phyloP scores from a whole-genome alignment of 2,888 invertebrate species.

The Ecliptopera silaceata region DNA sequence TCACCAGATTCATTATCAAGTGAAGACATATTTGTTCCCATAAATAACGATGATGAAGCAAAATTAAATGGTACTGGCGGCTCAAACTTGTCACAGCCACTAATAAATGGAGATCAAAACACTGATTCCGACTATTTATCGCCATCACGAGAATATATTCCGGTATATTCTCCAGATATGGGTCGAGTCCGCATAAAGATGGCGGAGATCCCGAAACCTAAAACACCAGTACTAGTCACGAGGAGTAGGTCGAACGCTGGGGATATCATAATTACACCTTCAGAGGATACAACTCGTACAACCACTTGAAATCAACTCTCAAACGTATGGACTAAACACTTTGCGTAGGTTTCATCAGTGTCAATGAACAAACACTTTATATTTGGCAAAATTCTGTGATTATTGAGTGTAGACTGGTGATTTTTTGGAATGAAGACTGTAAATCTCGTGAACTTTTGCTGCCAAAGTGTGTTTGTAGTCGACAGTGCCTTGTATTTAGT shows the following conservation, averaged over 20 bases:
- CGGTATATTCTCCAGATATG: constrained; percentile 86
- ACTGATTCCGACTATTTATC: constrained; percentile 71
- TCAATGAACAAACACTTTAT: constrained; percentile 72
- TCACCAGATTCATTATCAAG: constrained; percentile 77
- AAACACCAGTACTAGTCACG: constrained; percentile 91
- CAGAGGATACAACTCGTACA: constrained; percentile 66
- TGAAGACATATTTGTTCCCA: constrained; percentile 76
- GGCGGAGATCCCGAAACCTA: constrained; percentile 90
- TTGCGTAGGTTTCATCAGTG: constrained; percentile 62
- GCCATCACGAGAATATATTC: constrained; percentile 75
- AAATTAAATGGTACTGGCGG: constrained; percentile 72
- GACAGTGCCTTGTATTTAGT: constrained; percentile 81
- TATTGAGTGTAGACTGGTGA: constrained; percentile 61
- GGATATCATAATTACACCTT: constrained; percentile 88
- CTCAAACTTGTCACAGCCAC: constrained; percentile 79
- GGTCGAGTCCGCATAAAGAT: constrained; percentile 91
- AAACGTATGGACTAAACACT: constrained; percentile 51
- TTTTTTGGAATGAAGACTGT: constrained; percentile 46
- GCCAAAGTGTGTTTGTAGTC: constrained; percentile 84
- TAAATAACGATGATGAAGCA: constrained; percentile 73
- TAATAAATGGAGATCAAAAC: constrained; percentile 71
- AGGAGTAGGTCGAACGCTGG: constrained; percentile 89
- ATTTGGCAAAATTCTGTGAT: constrained; percentile 81
- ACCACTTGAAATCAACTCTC: constrained; percentile 70
- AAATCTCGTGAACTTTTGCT: constrained; percentile 72